Base-by-base conservation (phyloP, 2,797 vertebrate genomes). In the Sorex maritimensis region DNA sequence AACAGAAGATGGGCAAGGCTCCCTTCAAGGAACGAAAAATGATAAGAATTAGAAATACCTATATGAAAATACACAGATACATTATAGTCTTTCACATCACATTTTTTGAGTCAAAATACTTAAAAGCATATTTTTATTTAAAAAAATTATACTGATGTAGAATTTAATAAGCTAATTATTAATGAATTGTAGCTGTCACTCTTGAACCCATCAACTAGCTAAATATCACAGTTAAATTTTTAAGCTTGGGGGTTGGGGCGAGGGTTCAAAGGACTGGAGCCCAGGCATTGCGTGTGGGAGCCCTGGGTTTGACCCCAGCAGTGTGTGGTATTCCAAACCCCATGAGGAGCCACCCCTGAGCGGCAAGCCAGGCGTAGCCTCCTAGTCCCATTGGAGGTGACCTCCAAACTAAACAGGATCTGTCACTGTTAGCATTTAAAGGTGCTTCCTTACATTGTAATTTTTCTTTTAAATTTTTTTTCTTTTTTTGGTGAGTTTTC, bases 121-220 rank as follows among this genome's bases (percentile, higher is more conserved):
- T 52, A 78, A 88, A 88, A 58, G 34, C 26, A 13, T 81, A 81
- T 28, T 82, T 93, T 88, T 81, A 78, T 75, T 82, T 92, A 69
- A 67, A 30, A 81, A 41, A n/a, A 30, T 86, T 58, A 58, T 69
- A 67, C 55, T 89, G 55, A 63, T 52, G 4, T 28, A 75, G 61
- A 84, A 81, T 74, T 91, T 86, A 90, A 61, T 80, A 82, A 89
- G 12, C 61, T 71, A 77, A 61, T 92, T 12, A 1, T 69, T 46
- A 92, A 65, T 74, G 30, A 94, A 88, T 52, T 80, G n/a, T n/a
- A 65, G 2, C 13, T 73, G 12, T 86, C 68, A 69, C 28, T 86
- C n/a, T 77, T 75, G 80, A 19, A 52, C 58, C 28, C 23, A 46
- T 69, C 69, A 74, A 26, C 26, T 26, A 83, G 4, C 2, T 85